phyloP scores from a whole-genome alignment of 2,888 invertebrate genomes.

The Amphipoea oculea region DNA sequence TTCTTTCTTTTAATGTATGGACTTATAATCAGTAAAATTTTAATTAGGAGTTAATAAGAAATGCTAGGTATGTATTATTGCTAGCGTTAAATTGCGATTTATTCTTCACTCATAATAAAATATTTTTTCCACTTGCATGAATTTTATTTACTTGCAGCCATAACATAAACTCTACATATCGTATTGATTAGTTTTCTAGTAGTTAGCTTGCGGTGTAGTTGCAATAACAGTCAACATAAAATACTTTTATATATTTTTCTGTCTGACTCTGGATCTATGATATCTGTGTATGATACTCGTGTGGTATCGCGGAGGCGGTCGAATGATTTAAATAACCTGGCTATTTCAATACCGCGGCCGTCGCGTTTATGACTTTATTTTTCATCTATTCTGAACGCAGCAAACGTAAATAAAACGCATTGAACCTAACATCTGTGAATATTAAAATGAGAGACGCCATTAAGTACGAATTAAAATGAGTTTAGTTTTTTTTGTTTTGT shows the following conservation, averaged over 20 bases:
- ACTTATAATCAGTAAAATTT: background rate
- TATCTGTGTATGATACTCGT: constrained; percentile 30
- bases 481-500: background rate
- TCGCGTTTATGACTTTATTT: constrained; percentile 65
- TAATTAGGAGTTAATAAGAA: background rate
- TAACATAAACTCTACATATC: constrained; percentile 43
- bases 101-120: constrained; percentile 30
- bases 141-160: constrained; percentile 36
- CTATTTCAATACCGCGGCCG: constrained; percentile 59
- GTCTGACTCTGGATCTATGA: constrained; percentile 28
- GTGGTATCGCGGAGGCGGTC: constrained; percentile 37
- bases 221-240: constrained; percentile 51
- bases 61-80: background rate
- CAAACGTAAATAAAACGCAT: constrained; percentile 46
- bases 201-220: constrained; percentile 36
- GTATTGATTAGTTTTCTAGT: constrained; percentile 53
- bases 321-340: constrained; percentile 57
- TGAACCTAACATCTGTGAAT: constrained; percentile 30
- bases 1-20: background rate
- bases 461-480: background rate
- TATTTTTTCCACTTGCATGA: constrained; percentile 16
- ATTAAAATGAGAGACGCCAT: constrained; percentile 20
- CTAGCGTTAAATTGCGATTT: constrained; percentile 14
- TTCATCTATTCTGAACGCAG: constrained; percentile 57
- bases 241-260: constrained; percentile 48